A percentile compares a stretch with the other conserved stretches of the same genome.
Conservation (phyloP, 1,140 invertebrate species). For the Drosophila seguyi region DNA sequence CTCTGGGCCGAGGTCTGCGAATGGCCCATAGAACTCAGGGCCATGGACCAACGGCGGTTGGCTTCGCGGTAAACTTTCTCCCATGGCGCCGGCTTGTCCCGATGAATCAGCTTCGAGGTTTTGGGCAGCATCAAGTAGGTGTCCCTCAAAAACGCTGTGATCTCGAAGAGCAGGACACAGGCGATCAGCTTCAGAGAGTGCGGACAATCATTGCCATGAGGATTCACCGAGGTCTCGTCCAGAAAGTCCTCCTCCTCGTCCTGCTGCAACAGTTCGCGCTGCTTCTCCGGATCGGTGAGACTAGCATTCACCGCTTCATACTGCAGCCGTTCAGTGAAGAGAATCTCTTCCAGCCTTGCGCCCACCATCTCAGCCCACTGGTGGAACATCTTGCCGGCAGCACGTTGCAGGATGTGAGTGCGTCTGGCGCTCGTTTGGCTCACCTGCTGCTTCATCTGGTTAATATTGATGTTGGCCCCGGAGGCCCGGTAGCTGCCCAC, state of each 20-base stretch:
- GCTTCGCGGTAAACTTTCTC: conserved; percentile 92
- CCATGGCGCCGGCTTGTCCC: conserved; percentile 91
- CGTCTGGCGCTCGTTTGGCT: conserved; percentile 88
- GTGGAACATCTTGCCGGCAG: conserved; percentile 98
- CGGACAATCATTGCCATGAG: conserved; percentile 94
- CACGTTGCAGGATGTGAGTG: conserved; percentile 93
- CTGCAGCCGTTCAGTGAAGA: conserved; percentile 91
- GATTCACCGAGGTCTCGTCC: conserved; percentile 97
- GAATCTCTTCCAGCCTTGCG: conserved; percentile 93
- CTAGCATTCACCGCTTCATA: conserved; percentile 89
- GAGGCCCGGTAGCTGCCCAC: conserved; percentile 89
- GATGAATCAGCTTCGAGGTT: conserved; percentile 88
- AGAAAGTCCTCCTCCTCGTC: conserved; percentile 99
- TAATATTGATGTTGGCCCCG: conserved; percentile 86
- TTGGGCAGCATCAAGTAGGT: conserved; percentile 95
- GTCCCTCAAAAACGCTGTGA: conserved; percentile 98
- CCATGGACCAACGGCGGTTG: conserved; percentile 95
- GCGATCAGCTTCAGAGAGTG: conserved; percentile 96
- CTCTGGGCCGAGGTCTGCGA: conserved; percentile 96
- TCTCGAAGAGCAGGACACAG: conserved; percentile 97
- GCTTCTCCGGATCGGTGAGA: conserved; percentile 92
- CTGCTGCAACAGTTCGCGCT: conserved; percentile 93
- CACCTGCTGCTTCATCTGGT: conserved; percentile 83
- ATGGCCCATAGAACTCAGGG: conserved; percentile 95
- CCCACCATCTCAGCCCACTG: conserved; percentile 91